Evolutionary conservation across 2,797 vertebrate genomes (phyloP), one percentile per base, ranked within the genome.

Genomic region (Peromyscus eremicus): DNA sequence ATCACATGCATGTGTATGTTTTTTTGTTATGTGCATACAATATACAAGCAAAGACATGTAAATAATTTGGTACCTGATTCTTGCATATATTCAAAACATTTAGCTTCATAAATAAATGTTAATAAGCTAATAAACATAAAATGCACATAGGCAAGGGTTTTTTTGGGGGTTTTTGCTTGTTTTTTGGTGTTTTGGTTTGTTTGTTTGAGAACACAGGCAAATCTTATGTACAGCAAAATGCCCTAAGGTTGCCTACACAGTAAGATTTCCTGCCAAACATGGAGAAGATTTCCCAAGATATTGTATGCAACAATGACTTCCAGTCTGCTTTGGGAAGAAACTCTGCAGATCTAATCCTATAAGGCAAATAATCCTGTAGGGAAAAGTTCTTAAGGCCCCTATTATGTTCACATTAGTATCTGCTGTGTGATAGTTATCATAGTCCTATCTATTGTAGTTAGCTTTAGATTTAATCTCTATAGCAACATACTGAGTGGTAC

Each of bases 391-490:
- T 34, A 94, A 96, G n/a, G 5, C 29, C 29, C 83, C 27, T 29
- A 46, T 46, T 95, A 40, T 85, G 29, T 90, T 95, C 92, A 64
- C 16, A 64, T 68, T 46, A 91, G 14, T 32, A 82, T 75, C 62
- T 93, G 13, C 55, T 73, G 1, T 23, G 12, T 89, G 6, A 13
- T 80, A 71, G 3, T 89, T 96, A 52, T 80, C 89, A 70, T 76
- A 87, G 82, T 93, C 27, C 32, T 52, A 14, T 52, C 57, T 82
- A 29, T 52, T 68, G 5, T 75, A 40, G 60, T 23, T 57, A 86
- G 29, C 66, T 91, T 94, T 94, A 29, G 86, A 49, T 97, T 96
- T 91, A 43, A 85, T 95, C 95, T 95, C 82, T 96, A 43, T n/a
- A 91, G 7, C 43, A 91, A 60, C 25, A 62, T 94, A 81, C 43